phyloP scores from a whole-genome alignment of 2,113 vertebrate species.

The Cryptomyrus ogoouensis region DNA sequence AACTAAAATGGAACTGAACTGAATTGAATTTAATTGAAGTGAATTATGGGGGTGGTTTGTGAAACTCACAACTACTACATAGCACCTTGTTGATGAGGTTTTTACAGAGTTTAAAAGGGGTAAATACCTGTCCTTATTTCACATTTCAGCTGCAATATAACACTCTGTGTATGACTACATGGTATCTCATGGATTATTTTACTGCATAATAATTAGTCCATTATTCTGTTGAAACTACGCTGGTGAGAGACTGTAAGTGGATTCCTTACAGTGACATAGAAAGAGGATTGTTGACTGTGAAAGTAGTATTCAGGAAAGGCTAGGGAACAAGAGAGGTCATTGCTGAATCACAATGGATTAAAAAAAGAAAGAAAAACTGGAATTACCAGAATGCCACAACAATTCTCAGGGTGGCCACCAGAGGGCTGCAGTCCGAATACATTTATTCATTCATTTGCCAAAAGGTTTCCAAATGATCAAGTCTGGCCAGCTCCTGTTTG shows the following conservation, averaged over 20 bases:
- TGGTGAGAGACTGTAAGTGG: not conserved
- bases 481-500: not conserved
- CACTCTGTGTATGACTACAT: not conserved
- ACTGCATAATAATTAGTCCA: not conserved
- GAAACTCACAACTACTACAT: not conserved
- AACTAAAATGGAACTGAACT: not conserved
- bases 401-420: not conserved
- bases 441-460: not conserved
- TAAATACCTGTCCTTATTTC: not conserved
- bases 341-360: not conserved
- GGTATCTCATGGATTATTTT: not conserved
- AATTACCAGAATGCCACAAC: not conserved
- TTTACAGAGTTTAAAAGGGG: not conserved
- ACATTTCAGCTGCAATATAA: not conserved
- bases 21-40: not conserved
- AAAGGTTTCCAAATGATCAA: not conserved
- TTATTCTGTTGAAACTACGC: not conserved
- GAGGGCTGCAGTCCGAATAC: not conserved
- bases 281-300: not conserved
- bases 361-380: not conserved
- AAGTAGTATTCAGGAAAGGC: not conserved
- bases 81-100: not conserved
- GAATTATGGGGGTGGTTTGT: not conserved
- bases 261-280: not conserved
- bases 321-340: not conserved